phyloP scores from a whole-genome alignment of 2,113 vertebrate genomes.

The Hippocampus comes region DNA sequence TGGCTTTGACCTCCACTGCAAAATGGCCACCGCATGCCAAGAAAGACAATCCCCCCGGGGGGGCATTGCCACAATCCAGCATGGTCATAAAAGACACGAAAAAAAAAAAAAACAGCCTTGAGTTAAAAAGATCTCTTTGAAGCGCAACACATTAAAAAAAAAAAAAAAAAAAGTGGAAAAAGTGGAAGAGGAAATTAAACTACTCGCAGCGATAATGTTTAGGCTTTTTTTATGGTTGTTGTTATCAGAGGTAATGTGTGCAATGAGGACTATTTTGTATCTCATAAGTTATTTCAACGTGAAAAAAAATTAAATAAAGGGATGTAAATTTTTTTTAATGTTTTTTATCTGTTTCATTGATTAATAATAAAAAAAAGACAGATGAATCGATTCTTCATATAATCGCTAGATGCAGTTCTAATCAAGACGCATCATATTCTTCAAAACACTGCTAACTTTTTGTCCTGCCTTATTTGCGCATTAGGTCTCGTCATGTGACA shows the following conservation, averaged over 20 bases:
- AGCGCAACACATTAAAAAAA: slow-evolving; percentile 15
- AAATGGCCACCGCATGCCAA: slow-evolving; percentile 68
- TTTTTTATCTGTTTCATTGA: too few species aligned
- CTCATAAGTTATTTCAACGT: too few species aligned
- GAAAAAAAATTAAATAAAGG: too few species aligned
- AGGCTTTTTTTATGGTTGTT: background rate
- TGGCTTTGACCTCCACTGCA: slow-evolving; percentile 69
- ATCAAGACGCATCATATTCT: too few species aligned
- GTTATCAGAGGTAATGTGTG: background rate
- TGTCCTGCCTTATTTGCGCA: too few species aligned
- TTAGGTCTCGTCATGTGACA: background rate
- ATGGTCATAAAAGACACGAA: slow-evolving; percentile 48
- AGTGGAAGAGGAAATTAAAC: background rate
- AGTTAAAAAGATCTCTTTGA: slow-evolving; percentile 57
- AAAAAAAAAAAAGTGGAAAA: background rate
- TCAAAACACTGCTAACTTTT: too few species aligned
- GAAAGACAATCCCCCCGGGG: slow-evolving; percentile 42
- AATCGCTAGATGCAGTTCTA: too few species aligned
- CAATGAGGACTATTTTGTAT: background rate
- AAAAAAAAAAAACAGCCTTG: slow-evolving; percentile 32
- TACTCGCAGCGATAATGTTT: too few species aligned
- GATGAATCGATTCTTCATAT: too few species aligned
- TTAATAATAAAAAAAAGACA: too few species aligned
- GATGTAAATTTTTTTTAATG: too few species aligned
- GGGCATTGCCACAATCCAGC: slow-evolving; percentile 56